Percentiles rank a stretch among this genome's conserved stretches.
These are phyloP conservation scores for Falco cherrug DNA, from an alignment of 2,797 vertebrate species.

Conservation along the genomic window DNA sequence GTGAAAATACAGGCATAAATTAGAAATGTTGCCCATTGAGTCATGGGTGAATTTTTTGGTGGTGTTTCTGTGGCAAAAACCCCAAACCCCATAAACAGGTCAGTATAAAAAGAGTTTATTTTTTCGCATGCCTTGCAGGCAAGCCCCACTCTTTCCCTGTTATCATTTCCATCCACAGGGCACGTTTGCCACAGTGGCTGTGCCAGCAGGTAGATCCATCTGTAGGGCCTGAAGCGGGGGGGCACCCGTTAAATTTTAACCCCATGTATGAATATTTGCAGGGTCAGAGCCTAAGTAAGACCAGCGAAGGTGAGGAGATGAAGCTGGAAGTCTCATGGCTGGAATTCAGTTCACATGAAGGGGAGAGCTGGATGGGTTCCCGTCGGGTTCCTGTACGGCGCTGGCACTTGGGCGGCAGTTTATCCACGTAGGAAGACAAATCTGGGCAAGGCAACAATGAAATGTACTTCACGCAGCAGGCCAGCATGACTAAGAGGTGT, in stretches of 20 bases:
- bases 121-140: not conserved
- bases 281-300: not conserved
- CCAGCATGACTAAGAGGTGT: not conserved
- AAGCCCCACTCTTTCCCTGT: not conserved
- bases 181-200: rapidly evolving
- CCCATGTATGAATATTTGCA: not conserved
- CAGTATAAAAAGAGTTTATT: rapidly evolving
- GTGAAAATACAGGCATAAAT: rapidly evolving
- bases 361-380: not conserved
- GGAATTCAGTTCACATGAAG: not conserved
- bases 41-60: not conserved
- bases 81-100: not conserved
- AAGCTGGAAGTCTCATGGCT: not conserved
- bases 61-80: not conserved
- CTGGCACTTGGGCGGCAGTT: not conserved
- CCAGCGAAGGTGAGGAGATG: rapidly evolving
- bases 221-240: too few relatives aligned
- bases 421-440: not conserved
- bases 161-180: rapidly evolving
- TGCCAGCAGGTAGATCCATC: not conserved
- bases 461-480: not conserved
- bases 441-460: not conserved
- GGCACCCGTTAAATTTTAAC: rapidly evolving
- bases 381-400: not conserved
- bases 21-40: not conserved